Conservation (phyloP, 1,140 invertebrate genomes). For the Drosophila subobscura region DNA sequence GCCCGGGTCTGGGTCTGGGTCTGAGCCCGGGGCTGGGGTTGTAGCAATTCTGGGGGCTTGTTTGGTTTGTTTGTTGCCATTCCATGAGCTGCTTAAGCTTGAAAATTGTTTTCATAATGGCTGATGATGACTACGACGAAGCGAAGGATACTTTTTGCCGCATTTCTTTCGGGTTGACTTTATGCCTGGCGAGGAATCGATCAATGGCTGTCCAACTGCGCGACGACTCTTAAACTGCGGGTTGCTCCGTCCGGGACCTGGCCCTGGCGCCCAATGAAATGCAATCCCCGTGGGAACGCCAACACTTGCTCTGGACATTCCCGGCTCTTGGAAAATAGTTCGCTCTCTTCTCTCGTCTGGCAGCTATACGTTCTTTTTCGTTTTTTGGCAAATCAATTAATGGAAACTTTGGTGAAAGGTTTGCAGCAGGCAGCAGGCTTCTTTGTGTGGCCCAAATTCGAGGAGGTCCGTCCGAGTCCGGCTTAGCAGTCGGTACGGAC, state of each 20-base stretch:
- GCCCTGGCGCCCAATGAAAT: constrained; percentile 31
- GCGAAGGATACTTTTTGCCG: constrained; percentile 39
- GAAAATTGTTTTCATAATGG: constrained; percentile 81
- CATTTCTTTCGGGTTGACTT: constrained; percentile 57
- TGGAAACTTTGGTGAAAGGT: constrained; percentile 7
- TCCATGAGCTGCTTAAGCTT: constrained; percentile 80
- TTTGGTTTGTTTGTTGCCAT: constrained; percentile 25
- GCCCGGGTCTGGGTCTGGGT: constrained; percentile 10
- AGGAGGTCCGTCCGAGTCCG: constrained; percentile 49
- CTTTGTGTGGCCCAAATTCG: constrained; percentile 29
- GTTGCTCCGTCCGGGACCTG: not conserved
- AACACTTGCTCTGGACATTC: constrained; percentile 57
- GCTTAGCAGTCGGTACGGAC: constrained; percentile 68
- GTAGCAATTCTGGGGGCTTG: constrained; percentile 15
- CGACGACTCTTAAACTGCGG: constrained; percentile 21
- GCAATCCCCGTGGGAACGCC: constrained; percentile 77
- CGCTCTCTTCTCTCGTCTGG: not conserved
- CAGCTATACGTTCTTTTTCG: not conserved
- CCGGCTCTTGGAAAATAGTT: constrained; percentile 48
- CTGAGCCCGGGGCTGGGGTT: constrained; percentile 17
- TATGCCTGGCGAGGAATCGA: constrained; percentile 59
- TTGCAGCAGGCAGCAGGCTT: not conserved
- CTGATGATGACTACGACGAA: constrained; percentile 4
- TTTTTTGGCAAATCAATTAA: constrained; percentile 75
- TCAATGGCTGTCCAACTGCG: constrained; percentile 17